Base-by-base conservation (phyloP, 2,888 invertebrate species). In the Acanthosepion lycidas region DNA sequence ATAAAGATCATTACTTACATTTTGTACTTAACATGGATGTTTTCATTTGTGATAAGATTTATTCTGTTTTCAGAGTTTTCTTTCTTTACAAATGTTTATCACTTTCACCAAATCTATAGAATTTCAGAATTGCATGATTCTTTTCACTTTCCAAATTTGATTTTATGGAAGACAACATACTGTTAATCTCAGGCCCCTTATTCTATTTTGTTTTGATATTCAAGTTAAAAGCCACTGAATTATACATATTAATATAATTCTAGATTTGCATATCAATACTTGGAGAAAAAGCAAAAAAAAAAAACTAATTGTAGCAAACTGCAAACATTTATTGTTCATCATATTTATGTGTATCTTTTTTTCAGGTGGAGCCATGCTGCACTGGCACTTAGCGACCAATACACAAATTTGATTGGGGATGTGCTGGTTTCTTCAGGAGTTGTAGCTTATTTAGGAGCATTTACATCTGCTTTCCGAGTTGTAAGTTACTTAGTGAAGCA, bases 371-470 rank as follows among this genome's bases (percentile, higher is more conserved):
- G 96, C 91, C 95, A 96, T 59, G 97, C 97, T n/a, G 97, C 97
- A 2, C 95, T 95, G 91, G 95, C 96, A 23, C 96, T 97, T 28
- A 97, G 96, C 33, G 95, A 96, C 51, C 96, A 96, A 95, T 97
- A 97, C 96, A 97, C 96, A 94, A 97, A 97, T 96, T 96, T 97
- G 95, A 97, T 97, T 9, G 98, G 98, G 0, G 98, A 98, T 96
- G 98, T 98, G 93, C 97, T 98, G 20, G 97, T 98, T 49, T 97
- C 97, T 64, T 97, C 97, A 94, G 97, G 97, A 78, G 96, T 97
- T 95, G 97, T 97, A 12, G 97, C 97, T 8, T 97, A 97, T 95
- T 96, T 97, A 5, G 97, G 97, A 59, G 97, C 97, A 64, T 97
- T 97, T 96, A 97, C 97, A 0, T 97, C 97, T 26, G 96, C 97